phyloP scores from a whole-genome alignment of 1,140 invertebrate genomes.

The Chironomus tepperi region DNA sequence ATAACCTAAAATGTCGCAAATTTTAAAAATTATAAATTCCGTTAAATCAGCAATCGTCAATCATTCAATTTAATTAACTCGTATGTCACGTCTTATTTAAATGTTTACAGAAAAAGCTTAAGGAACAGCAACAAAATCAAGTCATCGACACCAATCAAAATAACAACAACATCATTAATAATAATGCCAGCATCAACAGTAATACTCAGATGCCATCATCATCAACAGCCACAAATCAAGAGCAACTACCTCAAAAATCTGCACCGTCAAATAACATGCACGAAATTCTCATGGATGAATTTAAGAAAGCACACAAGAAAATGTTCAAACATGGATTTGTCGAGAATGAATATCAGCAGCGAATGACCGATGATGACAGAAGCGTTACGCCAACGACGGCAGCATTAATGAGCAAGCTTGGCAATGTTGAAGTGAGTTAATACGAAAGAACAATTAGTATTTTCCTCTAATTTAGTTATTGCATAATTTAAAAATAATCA shows the following conservation, averaged over 20 bases:
- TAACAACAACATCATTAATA: neutral
- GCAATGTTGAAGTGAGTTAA: neutral
- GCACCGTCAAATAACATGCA: constrained; percentile 39
- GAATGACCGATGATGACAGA: constrained; percentile 27
- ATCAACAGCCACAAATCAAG: constrained; percentile 26
- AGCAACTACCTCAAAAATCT: constrained; percentile 22
- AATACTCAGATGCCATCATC: neutral
- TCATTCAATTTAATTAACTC: neutral
- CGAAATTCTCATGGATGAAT: constrained; percentile 75
- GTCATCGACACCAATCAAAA: neutral
- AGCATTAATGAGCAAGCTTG: neutral
- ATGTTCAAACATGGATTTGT: constrained; percentile 58
- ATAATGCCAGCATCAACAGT: neutral
- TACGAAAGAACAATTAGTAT: constrained; percentile 5
- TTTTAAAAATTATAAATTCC: too few species aligned
- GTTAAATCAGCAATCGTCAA: neutral
- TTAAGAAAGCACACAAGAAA: constrained; percentile 71
- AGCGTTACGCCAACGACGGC: neutral
- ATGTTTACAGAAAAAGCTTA: constrained; percentile 25
- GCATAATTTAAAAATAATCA: neutral
- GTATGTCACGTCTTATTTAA: neutral
- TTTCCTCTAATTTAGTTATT: neutral
- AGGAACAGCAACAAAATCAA: neutral
- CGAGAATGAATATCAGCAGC: constrained; percentile 25
- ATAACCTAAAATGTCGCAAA: neutral